Conservation (phyloP, 1,140 invertebrate genomes). For the Aleiodes sp. region DNA sequence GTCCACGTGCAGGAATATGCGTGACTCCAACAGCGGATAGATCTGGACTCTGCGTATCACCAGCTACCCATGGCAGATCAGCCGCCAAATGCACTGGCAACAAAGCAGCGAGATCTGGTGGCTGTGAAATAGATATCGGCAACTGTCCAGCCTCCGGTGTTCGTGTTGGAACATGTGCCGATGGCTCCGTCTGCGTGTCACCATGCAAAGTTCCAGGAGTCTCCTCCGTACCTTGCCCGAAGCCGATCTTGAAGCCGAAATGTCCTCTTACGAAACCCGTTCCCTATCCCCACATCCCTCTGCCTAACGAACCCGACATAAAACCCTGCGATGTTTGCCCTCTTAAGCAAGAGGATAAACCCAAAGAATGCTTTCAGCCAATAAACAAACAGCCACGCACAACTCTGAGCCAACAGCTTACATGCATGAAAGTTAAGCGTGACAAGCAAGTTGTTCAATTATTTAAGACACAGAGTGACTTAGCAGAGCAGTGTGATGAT, state of each 20-base stretch:
- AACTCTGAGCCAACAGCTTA: slow-evolving; percentile 62
- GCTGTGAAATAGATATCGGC: slow-evolving; percentile 46
- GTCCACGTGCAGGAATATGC: slow-evolving; percentile 52
- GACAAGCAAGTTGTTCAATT: slow-evolving; percentile 54
- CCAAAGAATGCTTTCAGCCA: slow-evolving; percentile 49
- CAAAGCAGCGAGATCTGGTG: slow-evolving; percentile 51
- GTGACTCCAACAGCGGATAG: slow-evolving; percentile 55
- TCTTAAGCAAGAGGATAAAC: slow-evolving; percentile 23
- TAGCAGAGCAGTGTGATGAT: not conserved
- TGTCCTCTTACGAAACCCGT: slow-evolving; percentile 42
- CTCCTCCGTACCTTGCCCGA: slow-evolving; percentile 45
- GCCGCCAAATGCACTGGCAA: slow-evolving; percentile 44
- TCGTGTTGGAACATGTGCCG: slow-evolving; percentile 48
- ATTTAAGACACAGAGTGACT: slow-evolving; percentile 53
- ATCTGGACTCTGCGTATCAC: slow-evolving; percentile 57
- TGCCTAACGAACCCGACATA: slow-evolving; percentile 47
- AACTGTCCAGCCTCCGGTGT: slow-evolving; percentile 48
- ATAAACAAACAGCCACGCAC: slow-evolving; percentile 57
- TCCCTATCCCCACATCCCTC: slow-evolving; percentile 60
- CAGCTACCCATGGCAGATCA: slow-evolving; percentile 43
- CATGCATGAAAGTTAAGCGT: slow-evolving; percentile 52
- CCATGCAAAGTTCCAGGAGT: slow-evolving; percentile 51
- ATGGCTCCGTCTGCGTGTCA: slow-evolving; percentile 51
- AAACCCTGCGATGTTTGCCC: slow-evolving; percentile 34
- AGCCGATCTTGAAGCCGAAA: slow-evolving; percentile 43